Conservation (phyloP, 1,140 invertebrate genomes). For the Anoplolepis gracilipes region DNA sequence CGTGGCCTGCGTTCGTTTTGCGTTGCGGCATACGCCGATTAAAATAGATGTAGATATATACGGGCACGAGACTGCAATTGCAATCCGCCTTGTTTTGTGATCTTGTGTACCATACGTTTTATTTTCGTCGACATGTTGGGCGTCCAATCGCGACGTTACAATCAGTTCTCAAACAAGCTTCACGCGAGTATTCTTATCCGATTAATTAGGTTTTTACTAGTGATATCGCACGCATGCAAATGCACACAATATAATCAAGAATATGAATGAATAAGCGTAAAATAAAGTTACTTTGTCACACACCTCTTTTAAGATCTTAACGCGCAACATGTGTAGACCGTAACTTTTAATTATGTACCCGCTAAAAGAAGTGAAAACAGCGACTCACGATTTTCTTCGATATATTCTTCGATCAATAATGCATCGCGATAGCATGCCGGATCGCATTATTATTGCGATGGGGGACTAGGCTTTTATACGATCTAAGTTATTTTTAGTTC, state of each 20-base stretch:
- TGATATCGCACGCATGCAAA: slow-evolving; percentile 45
- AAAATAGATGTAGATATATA: slow-evolving; percentile 38
- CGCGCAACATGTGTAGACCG: neutral
- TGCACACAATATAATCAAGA: slow-evolving; percentile 27
- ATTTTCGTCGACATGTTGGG: slow-evolving; percentile 7
- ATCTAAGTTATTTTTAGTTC: neutral
- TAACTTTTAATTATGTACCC: slow-evolving; percentile 41
- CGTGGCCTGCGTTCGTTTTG: slow-evolving; percentile 7
- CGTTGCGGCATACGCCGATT: slow-evolving; percentile 27
- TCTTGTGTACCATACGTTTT: slow-evolving; percentile 43
- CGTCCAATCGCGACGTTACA: neutral
- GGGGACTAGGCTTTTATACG: neutral
- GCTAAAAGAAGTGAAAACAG: slow-evolving; percentile 1
- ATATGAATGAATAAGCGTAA: slow-evolving; percentile 47
- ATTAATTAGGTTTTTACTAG: slow-evolving; percentile 41
- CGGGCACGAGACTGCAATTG: slow-evolving; percentile 20
- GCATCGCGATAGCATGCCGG: neutral
- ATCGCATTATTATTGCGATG: neutral
- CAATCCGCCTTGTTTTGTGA: slow-evolving; percentile 12
- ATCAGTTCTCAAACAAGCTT: slow-evolving; percentile 20
- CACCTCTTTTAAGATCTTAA: slow-evolving; percentile 10
- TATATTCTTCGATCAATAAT: neutral
- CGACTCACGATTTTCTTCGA: slow-evolving; percentile 20
- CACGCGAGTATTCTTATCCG: slow-evolving; percentile 40
- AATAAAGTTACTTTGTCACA: slow-evolving; percentile 32